Evolutionary conservation across 2,797 vertebrate species (phyloP), one percentile per base, ranked within the genome.

Genomic region (Taeniopygia guttata): DNA sequence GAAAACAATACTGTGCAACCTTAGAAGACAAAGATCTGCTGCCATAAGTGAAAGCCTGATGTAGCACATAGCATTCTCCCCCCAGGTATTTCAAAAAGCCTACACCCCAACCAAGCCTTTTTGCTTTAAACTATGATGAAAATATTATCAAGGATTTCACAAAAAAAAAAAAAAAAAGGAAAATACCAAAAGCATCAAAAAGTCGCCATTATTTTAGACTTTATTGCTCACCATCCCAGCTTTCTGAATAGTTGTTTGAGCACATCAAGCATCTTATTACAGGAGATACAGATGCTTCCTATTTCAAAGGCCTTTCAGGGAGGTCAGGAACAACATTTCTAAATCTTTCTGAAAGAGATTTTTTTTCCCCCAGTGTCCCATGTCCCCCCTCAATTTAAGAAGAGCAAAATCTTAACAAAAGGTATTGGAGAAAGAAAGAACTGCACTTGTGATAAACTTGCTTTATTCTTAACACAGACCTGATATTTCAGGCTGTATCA

Each of bases 91-190:
- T 60, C 36, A 54, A 67, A 64, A 87, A 72, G 40, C 30, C 45
- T 21, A 21, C 54, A 70, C 2, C 11, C 27, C 17, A n/a, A 38
- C 16, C 3, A 56, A 69, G 11, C 17, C 25, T 73, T 70, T 87
- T 69, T 40, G 16, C 43, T 83, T 64, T 52, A 48, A 69, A 69
- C 2, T 10, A 18, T 14, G 20, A 60, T 34, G 34, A 59, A 78
- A 42, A 60, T 36, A 63, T 45, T 48, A 59, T 11, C 54, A 11
- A 80, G 21, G 13, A 43, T 43, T 69, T 52, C 34, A 77, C 16
- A 4, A n/a, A 38, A 66, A 40, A 17, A 20, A 0, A 3, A 4
- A n/a, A 38, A 66, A 40, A 17, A 20, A 0, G 3, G 8, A n/a
- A 56, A 86, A 38, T 9, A 58, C 11, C 29, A 68, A 84, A 80